These are phyloP conservation scores for Dryobota labecula DNA, from an alignment of 2,888 invertebrate species.

Conservation along the genomic window DNA sequence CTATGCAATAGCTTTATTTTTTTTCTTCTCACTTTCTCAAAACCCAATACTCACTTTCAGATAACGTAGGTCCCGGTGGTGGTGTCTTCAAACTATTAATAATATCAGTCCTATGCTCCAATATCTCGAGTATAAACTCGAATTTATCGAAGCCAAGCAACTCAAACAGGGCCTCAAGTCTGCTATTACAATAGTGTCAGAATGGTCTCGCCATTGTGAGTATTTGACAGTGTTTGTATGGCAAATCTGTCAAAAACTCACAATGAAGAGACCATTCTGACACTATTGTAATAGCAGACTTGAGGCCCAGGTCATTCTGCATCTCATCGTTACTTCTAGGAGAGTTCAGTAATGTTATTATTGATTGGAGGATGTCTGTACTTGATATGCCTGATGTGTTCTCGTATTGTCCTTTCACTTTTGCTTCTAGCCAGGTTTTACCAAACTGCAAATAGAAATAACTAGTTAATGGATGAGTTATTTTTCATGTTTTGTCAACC, in stretches of 20 bases:
- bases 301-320: slow-evolving; percentile 94
- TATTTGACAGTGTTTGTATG: too few species aligned
- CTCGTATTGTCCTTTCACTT: slow-evolving; percentile 88
- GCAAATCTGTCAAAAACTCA: too few species aligned
- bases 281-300: too few species aligned
- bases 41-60: slow-evolving; percentile 81
- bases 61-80: slow-evolving; percentile 76
- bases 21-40: too few species aligned
- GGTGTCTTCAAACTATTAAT: slow-evolving; percentile 80
- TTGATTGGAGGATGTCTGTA: slow-evolving; percentile 90
- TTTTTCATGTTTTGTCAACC: too few species aligned
- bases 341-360: slow-evolving; percentile 91
- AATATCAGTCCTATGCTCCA: slow-evolving; percentile 92
- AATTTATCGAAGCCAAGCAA: slow-evolving; percentile 96
- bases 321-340: slow-evolving; percentile 92
- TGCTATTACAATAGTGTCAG: too few species aligned
- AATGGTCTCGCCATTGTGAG: too few species aligned
- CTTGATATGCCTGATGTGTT: slow-evolving; percentile 87
- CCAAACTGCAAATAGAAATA: slow-evolving; percentile 84
- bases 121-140: slow-evolving; percentile 93
- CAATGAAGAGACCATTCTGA: too few species aligned
- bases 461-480: neutral
- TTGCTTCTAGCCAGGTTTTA: slow-evolving; percentile 89
- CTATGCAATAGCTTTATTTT: too few species aligned
- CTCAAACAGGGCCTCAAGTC: too few species aligned